Base-by-base conservation (phyloP, 2,797 vertebrate genomes). In the Macroramphosus scolopax region DNA sequence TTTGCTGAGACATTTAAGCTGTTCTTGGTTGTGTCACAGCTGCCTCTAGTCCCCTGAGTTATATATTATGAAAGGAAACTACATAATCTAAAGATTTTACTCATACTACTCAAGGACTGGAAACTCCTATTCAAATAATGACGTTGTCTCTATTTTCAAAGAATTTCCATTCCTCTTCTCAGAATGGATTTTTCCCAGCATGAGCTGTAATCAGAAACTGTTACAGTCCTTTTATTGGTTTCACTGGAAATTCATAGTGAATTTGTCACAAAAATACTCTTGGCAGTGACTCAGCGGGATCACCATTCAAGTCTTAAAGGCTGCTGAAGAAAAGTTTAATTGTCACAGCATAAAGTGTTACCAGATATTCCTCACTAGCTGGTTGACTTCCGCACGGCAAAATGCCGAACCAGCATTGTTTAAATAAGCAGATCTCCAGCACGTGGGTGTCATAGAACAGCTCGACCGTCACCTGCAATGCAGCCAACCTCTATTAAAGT, bases 401-500 rank as follows among this genome's bases (percentile, higher is more conserved):
- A 72, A 72, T 67, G 40, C 56, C 57, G 34, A 66, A 44, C 51
- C 60, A 42, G 24, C 69, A 51, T 50, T 68, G 66, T 79, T 80
- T 74, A 73, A 59, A 61, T 75, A 73, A 78, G 66, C 67, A 60
- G 52, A 29, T 78, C 47, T 60, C 50, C 55, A 72, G 62, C 40
- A 79, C 44, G 75, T 80, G 78, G 75, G 81, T 72, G 80, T 81
- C 58, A 51, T 50, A 17, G 52, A 71, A 47, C 56, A 67, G 66
- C 77, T 80, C 72, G 45, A 66, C 67, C 74, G 59, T 83, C 72
- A 83, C 69, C 80, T 81, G 82, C 78, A 83, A 57, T 80, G 74
- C 79, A 81, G 79, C 73, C 71, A 37, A 30, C 33, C 45, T 39
- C 69, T 60, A 78, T 81, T 52, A 77, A 85, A 74, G 36, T 81